Conservation (phyloP, 1,140 invertebrate genomes). For the Trachymyrmex cornetzi region DNA sequence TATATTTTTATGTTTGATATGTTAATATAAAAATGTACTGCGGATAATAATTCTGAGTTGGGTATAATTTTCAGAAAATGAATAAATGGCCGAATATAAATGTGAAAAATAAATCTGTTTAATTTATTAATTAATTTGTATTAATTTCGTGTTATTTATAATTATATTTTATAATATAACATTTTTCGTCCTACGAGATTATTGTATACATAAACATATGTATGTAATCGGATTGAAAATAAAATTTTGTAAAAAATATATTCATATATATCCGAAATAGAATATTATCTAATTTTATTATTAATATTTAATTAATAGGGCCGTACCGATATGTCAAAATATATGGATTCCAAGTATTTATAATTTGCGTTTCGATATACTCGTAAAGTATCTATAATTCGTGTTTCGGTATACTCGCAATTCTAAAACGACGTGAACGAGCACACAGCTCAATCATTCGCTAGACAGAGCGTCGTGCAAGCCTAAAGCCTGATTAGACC, state of each 20-base stretch:
- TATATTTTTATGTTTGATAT: not conserved
- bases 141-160: not conserved
- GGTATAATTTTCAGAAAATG: not conserved
- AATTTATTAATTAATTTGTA: not conserved
- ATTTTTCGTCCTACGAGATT: not conserved
- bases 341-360: not conserved
- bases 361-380: not conserved
- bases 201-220: not conserved
- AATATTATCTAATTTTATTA: not conserved
- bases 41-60: not conserved
- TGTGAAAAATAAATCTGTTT: not conserved
- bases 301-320: not conserved
- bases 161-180: not conserved
- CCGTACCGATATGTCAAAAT: not conserved
- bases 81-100: not conserved
- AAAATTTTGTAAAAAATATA: not conserved
- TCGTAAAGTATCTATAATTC: not conserved
- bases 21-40: not conserved
- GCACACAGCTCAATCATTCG: constrained; percentile 26
- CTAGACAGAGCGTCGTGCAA: constrained; percentile 46
- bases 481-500: constrained; percentile 65
- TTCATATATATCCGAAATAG: not conserved
- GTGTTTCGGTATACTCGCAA: not conserved
- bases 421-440: constrained; percentile 8
- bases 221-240: not conserved